Evolutionary conservation across 2,797 vertebrate genomes (phyloP).

Genomic region (Poeciliopsis infans): DNA sequence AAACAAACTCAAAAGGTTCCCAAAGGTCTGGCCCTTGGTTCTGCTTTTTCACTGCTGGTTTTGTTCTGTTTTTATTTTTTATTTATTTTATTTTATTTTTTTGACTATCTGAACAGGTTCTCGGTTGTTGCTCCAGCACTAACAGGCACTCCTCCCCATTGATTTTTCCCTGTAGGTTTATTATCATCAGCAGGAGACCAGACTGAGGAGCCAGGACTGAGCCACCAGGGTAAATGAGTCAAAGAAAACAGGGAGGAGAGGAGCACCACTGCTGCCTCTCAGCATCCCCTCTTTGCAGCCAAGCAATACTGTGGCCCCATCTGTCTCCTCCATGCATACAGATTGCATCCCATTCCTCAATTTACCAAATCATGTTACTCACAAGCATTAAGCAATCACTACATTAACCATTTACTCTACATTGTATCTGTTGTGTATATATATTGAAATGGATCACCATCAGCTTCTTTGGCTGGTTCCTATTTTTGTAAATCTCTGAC

Average conservation of each 20-base stretch:
- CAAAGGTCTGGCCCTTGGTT: slow-evolving; percentile 69
- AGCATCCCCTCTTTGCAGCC: slow-evolving; percentile 88
- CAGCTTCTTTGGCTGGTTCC: background rate
- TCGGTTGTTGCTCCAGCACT: slow-evolving; percentile 81
- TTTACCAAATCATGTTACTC: slow-evolving; percentile 35
- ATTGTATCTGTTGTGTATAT: background rate
- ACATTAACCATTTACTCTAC: slow-evolving; percentile 20
- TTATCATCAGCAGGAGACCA: slow-evolving; percentile 96
- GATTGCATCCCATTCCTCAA: slow-evolving; percentile 71
- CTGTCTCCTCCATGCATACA: slow-evolving; percentile 88
- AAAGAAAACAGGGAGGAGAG: slow-evolving; percentile 85
- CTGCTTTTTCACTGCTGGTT: slow-evolving; percentile 80
- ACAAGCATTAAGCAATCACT: slow-evolving; percentile 2
- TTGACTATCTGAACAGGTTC: slow-evolving; percentile 84
- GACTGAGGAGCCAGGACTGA: slow-evolving; percentile 97
- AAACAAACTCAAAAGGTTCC: slow-evolving; percentile 66
- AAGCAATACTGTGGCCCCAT: slow-evolving; percentile 85
- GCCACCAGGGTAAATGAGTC: slow-evolving; percentile 98
- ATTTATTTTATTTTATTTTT: slow-evolving; percentile 84
- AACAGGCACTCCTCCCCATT: slow-evolving; percentile 99
- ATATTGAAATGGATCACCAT: background rate
- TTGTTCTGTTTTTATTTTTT: slow-evolving; percentile 51
- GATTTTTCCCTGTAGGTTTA: slow-evolving; percentile 99
- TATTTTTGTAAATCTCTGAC: background rate
- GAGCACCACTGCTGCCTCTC: slow-evolving; percentile 72